Conservation (phyloP, 2,113 vertebrate species). For the Phalacrocorax carbo region DNA sequence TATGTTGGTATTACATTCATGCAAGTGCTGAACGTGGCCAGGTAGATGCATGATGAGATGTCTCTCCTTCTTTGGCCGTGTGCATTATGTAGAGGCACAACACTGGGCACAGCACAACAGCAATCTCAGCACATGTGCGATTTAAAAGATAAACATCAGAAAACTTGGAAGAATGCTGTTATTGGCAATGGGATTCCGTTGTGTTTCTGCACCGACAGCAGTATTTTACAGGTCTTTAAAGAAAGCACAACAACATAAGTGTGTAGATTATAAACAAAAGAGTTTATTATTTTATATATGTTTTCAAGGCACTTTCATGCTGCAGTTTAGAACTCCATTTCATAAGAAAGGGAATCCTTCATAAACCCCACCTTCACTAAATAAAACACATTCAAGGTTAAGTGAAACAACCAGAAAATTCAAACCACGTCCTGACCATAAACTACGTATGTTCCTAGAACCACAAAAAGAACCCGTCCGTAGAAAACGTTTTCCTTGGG, state of each 20-base stretch:
- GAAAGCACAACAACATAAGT: not conserved
- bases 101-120: not conserved
- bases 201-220: not conserved
- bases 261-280: not conserved
- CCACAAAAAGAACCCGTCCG: not conserved
- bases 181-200: not conserved
- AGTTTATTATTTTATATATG: not conserved
- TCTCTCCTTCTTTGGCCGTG: not conserved
- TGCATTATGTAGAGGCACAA: not conserved
- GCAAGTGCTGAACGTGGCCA: not conserved
- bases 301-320: conserved; percentile 1
- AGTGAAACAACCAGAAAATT: not conserved
- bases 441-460: not conserved
- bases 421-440: not conserved
- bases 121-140: not conserved
- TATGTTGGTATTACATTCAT: not conserved
- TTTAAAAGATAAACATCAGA: not conserved
- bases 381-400: not conserved
- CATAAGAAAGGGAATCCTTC: not conserved
- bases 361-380: not conserved
- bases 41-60: not conserved
- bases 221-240: not conserved
- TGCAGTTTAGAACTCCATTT: not conserved
- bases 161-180: not conserved
- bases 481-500: not conserved